A percentile compares a stretch with the other conserved stretches of the same genome.
Conservation (phyloP, 2,113 vertebrate genomes). For the Clarias batrachus region DNA sequence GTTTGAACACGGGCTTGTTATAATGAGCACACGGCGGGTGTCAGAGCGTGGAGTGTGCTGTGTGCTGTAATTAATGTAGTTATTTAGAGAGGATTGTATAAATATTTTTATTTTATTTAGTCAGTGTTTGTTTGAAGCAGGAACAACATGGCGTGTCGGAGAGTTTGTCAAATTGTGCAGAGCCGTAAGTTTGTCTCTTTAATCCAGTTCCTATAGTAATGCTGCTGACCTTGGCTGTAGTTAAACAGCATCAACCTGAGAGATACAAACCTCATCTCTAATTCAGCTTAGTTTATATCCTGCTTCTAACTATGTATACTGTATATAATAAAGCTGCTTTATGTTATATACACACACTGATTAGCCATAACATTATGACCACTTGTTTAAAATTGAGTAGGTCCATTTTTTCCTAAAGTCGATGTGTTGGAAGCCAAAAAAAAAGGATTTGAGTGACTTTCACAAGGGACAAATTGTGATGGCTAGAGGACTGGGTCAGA, state of each 20-base stretch:
- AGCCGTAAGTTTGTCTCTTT: conserved; percentile 41
- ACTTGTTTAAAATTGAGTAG: too few relatives aligned
- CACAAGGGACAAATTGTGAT: too few relatives aligned
- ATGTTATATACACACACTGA: too few relatives aligned
- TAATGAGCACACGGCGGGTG: background rate
- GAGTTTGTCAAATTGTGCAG: conserved; percentile 28
- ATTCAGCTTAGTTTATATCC: background rate
- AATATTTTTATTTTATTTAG: background rate
- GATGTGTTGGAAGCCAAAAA: too few relatives aligned
- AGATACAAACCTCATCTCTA: background rate
- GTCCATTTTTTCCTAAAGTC: too few relatives aligned
- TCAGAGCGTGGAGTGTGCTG: background rate
- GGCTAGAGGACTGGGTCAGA: too few relatives aligned
- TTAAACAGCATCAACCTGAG: background rate
- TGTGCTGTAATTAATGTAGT: background rate
- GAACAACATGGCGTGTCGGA: background rate
- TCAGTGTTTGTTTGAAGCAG: background rate
- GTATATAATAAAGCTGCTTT: background rate
- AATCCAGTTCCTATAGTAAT: background rate
- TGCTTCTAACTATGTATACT: background rate
- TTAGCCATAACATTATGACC: too few relatives aligned
- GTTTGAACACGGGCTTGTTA: conserved; percentile 25
- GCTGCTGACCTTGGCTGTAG: conserved; percentile 37
- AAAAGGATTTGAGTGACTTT: too few relatives aligned
- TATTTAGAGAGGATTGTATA: background rate